Percentiles rank a stretch among this genome's conserved stretches.
These are phyloP conservation scores for Murina feae DNA, from an alignment of 2,113 vertebrate genomes.

Conservation along the genomic window DNA sequence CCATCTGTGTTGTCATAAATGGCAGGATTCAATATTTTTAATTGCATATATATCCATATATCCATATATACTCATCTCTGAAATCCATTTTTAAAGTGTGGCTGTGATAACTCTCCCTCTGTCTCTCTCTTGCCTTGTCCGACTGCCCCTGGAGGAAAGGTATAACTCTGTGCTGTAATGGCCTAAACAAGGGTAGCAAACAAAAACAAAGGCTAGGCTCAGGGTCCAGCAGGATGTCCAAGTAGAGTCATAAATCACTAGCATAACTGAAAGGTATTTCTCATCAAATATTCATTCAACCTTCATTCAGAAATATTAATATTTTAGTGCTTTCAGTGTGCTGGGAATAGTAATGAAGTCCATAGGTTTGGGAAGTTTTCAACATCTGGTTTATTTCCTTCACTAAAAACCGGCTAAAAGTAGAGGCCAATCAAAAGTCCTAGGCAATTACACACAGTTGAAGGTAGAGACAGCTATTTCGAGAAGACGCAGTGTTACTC, in stretches of 20 bases:
- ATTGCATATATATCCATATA: not conserved
- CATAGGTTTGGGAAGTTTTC: not conserved
- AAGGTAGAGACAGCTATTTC: not conserved
- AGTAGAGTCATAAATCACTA: not conserved
- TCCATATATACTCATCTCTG: not conserved
- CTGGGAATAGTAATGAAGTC: not conserved
- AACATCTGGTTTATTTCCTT: slow-evolving; percentile 16
- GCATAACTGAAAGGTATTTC: not conserved
- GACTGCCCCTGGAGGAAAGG: not conserved
- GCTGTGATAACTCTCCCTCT: not conserved
- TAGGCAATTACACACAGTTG: not conserved
- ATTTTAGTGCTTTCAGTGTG: not conserved
- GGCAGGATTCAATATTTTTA: not conserved
- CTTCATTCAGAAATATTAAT: not conserved
- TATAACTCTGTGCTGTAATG: not conserved
- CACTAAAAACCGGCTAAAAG: not conserved
- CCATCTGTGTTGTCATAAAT: not conserved
- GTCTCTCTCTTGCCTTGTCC: not conserved
- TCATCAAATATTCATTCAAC: not conserved
- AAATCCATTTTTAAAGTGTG: not conserved
- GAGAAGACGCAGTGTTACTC: not conserved
- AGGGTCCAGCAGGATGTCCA: not conserved
- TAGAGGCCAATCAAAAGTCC: not conserved
- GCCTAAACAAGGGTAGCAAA: not conserved
- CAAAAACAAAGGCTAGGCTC: not conserved